Evolutionary conservation across 2,888 invertebrate genomes (phyloP), one percentile per base, ranked within the genome.

Genomic region (Torymus aiolomorphi): DNA sequence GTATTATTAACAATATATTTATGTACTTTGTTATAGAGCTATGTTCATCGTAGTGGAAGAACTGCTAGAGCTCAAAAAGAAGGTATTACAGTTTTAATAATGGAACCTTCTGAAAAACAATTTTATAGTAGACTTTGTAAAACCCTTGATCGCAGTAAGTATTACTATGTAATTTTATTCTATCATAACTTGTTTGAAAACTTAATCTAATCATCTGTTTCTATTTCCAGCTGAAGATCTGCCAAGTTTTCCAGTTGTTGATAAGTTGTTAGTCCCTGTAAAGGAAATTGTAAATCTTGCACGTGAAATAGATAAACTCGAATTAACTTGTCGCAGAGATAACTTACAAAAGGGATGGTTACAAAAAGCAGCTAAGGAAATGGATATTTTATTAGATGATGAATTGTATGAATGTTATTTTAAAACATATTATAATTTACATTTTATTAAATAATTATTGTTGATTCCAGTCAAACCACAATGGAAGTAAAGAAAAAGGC

Each of bases 21-120:
- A 16, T 20, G 59, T n/a, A 16, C 62, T 73, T 52, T 59, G 18
- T 74, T 89, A 11, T 85, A 95, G 95, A 95, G 96, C 88, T 99
- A 99, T 90, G 95, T 99, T 0, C 99, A 99, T 89, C 93, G 99
- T 80, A 98, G 98, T 87, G 99, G 99, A 0, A 93, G 99, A 76
- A 99, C 99, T 0, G 99, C 99, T 0, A 92, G 99, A 72, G 98
- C 97, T 0, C 93, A 93, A 76, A 94, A 95, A 80, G 95, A 96
- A 86, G 99, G 99, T 0, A 94, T 98, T 12, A 97, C 98, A 2
- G 94, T 99, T 2, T 92, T 99, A 82, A 92, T 99, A 85, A 95
- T 98, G 91, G 97, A 97, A 86, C 97, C 98, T 0, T 93, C 94
- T 0, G 99, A 99, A 88, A 93, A 95, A 0, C 93, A 93, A 79